Base-by-base conservation (phyloP, 2,888 invertebrate species). In the Melieria omissa region DNA sequence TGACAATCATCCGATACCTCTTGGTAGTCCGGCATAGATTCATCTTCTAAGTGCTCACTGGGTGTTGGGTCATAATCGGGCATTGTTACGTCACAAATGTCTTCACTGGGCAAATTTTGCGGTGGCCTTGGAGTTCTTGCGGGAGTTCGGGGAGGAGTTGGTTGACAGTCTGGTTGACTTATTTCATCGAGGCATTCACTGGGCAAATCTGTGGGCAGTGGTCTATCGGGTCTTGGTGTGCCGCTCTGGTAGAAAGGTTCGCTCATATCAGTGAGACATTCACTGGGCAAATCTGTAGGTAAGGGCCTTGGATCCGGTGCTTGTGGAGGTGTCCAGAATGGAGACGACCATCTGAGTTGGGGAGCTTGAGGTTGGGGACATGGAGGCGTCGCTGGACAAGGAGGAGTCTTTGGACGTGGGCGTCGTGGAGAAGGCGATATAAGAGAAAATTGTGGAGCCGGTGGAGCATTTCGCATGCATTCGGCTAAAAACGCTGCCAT, bases 151-250 rank as follows among this genome's bases (percentile, higher is more conserved):
- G 70, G 46, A 49, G 64, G 49, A 6, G 70, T 57, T 29, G 7
- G 55, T 42, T 47, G 70, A 54, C 47, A 65, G 42, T 58, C 60
- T 52, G 65, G 73, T 2, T 67, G 60, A 47, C 70, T 70, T 10
- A 70, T 60, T 55, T 70, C 70, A 46, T 63, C 63, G 46, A 70
- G 41, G 47, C 70, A 70, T 58, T 67, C 70, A 47, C 47, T 63
- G 6, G 64, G 65, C 41, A 47, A 49, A 65, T 47, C 44, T 12
- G 65, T 71, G 0, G 65, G 46, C 44, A 61, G 61, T 45, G 55
- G 5, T 14, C 54, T 61, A 54, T 7, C 54, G 12, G 60, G 44
- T 54, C 42, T 46, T 29, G 41, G 45, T n/a, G 54, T 12, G 14
- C 54, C 42, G 41, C 14, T 65, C 29, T 47, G 60, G 54, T 63